Evolutionary conservation across 2,888 invertebrate genomes (phyloP), one percentile per base, ranked within the genome.

Genomic region (Leistus spinibarbis): DNA sequence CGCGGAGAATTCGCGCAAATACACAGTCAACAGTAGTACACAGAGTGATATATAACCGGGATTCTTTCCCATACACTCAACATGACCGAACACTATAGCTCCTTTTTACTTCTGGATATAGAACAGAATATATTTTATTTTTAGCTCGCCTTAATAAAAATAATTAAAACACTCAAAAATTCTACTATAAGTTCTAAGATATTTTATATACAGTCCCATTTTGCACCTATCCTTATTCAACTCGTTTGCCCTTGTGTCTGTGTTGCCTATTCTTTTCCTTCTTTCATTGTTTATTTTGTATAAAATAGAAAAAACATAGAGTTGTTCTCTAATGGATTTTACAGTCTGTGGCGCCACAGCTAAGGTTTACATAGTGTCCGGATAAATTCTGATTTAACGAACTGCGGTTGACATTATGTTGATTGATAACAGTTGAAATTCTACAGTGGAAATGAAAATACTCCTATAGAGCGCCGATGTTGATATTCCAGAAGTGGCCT

Each of bases 151-250:
- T n/a, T n/a, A n/a, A n/a, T n/a, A n/a, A n/a, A n/a, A n/a, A n/a
- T n/a, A n/a, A n/a, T n/a, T n/a, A n/a, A n/a, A 13, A 54, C 54
- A 54, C 13, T 5, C 54, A 17, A 16, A 54, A 2, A 54, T 54
- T 5, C 54, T 16, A n/a, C n/a, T n/a, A n/a, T n/a, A n/a, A n/a
- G n/a, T n/a, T n/a, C n/a, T n/a, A n/a, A n/a, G n/a, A n/a, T 17
- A 53, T 13, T 16, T 17, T 13, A 13, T 16, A 54, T 54, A 13
- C 17, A 54, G 1, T 17, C 54, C 17, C 54, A 54, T 17, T 54
- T 54, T 54, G 54, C 62, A 3, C 20, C 10, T 19, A 67, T 69
- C 64, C 64, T 71, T 71, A 71, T 71, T 64, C 71, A 22, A 54
- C n/a, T 54, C 3, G 13, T 9, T 53, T 53, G 53, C 53, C 7